These are phyloP conservation scores for Patella ulyssiponensis DNA, from an alignment of 2,888 invertebrate species.

Conservation along the genomic window DNA sequence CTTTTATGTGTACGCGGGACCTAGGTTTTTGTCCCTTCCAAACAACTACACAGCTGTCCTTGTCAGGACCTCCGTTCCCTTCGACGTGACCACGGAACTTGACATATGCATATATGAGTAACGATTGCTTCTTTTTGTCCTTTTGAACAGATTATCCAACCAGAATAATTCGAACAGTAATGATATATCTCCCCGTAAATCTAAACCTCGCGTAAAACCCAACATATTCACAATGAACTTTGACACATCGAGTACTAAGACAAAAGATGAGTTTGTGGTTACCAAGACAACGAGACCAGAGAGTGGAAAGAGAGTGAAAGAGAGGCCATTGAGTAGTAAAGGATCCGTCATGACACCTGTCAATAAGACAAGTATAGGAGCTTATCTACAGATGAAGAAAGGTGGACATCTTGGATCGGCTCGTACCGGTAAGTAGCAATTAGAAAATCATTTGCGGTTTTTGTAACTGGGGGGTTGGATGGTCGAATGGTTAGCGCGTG, in stretches of 20 bases:
- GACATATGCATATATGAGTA: conserved; percentile 16
- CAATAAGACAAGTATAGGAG: conserved; percentile 58
- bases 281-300: conserved; percentile 43
- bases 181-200: conserved; percentile 15
- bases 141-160: not conserved
- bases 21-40: too few relatives aligned
- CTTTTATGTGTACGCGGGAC: too few relatives aligned
- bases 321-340: conserved; percentile 45
- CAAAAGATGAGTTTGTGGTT: conserved; percentile 47
- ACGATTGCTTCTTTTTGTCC: not conserved
- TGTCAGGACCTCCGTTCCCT: too few relatives aligned
- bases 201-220: conserved; percentile 6
- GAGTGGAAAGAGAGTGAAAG: conserved; percentile 43
- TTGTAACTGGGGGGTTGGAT: too few relatives aligned
- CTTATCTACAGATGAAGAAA: conserved; percentile 63
- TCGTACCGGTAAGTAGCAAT: conserved; percentile 15
- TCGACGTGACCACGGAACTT: not conserved
- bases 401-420: conserved; percentile 41
- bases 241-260: conserved; percentile 12
- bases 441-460: not conserved
- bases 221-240: conserved; percentile 14
- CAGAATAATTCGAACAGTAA: conserved; percentile 15
- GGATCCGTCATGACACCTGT: conserved; percentile 48
- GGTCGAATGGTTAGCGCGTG: too few relatives aligned
- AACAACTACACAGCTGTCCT: too few relatives aligned